Conservation (phyloP, 2,113 vertebrate species). For the Pristiophorus japonicus region DNA sequence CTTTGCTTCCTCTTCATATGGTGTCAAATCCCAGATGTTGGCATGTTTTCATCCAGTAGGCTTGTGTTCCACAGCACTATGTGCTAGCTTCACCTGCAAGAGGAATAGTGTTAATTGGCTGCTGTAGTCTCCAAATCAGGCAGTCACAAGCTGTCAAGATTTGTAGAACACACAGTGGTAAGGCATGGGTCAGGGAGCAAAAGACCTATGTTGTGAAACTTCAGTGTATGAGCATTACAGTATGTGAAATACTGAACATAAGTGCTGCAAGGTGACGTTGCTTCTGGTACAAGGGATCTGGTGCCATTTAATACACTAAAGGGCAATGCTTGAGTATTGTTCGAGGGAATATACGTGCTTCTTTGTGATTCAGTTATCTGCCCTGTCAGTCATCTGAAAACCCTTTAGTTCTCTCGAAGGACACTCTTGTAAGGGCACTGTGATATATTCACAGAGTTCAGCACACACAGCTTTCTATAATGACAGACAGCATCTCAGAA, state of each 20-base stretch:
- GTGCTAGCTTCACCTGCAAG: neutral
- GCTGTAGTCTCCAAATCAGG: neutral
- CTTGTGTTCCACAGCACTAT: neutral
- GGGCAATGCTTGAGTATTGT: neutral
- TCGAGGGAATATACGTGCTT: neutral
- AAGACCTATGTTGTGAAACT: neutral
- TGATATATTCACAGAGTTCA: too few species aligned
- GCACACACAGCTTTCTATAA: too few species aligned
- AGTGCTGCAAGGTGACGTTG: neutral
- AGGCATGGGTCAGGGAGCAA: neutral
- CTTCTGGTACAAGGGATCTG: too few species aligned
- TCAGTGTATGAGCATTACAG: neutral
- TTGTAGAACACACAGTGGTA: neutral
- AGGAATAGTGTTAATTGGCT: neutral
- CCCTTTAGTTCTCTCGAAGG: too few species aligned
- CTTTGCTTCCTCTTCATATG: neutral
- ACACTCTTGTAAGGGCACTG: too few species aligned
- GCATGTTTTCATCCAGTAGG: neutral
- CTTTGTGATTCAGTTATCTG: neutral
- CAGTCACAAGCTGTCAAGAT: neutral
- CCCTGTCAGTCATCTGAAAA: neutral
- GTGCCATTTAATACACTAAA: neutral
- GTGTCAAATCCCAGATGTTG: neutral
- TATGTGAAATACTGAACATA: neutral
- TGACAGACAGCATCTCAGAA: too few species aligned